Evolutionary conservation across 2,797 vertebrate genomes (phyloP).

Genomic region (Oreochromis grahami): DNA sequence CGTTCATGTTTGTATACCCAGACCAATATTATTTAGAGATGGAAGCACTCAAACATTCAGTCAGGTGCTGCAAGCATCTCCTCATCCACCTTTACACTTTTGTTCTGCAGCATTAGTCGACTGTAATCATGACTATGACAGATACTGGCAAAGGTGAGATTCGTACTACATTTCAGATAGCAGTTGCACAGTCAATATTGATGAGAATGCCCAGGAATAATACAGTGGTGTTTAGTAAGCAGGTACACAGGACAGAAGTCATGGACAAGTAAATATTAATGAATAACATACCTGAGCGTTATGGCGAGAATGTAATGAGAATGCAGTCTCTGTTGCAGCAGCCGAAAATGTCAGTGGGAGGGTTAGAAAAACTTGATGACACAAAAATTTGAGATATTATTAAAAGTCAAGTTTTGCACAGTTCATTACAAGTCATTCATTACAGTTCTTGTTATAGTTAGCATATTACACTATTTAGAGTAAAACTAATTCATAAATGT

Average conservation of each 20-base stretch:
- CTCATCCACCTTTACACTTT: constrained; percentile 38
- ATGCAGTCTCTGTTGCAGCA: not conserved
- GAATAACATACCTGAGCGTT: not conserved
- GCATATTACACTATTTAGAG: not conserved
- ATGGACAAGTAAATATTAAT: not conserved
- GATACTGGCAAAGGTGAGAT: constrained; percentile 42
- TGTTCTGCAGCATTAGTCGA: constrained; percentile 2
- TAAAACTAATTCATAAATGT: not conserved
- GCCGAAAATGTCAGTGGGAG: not conserved
- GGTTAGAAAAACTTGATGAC: not conserved
- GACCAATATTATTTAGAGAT: constrained; percentile 51
- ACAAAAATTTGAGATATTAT: not conserved
- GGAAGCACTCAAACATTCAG: constrained; percentile 61
- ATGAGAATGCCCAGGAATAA: not conserved
- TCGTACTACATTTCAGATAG: not conserved
- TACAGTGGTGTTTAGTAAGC: not conserved
- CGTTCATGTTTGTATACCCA: not conserved
- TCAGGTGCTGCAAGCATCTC: not conserved
- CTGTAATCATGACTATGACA: constrained; percentile 52
- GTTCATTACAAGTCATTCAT: not conserved
- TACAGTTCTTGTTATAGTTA: not conserved
- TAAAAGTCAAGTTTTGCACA: not conserved
- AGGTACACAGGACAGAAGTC: not conserved
- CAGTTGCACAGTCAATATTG: not conserved
- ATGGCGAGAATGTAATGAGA: not conserved